Evolutionary conservation across 2,888 invertebrate species (phyloP), one percentile per base, ranked within the genome.

Genomic region (Sisyra nigra): DNA sequence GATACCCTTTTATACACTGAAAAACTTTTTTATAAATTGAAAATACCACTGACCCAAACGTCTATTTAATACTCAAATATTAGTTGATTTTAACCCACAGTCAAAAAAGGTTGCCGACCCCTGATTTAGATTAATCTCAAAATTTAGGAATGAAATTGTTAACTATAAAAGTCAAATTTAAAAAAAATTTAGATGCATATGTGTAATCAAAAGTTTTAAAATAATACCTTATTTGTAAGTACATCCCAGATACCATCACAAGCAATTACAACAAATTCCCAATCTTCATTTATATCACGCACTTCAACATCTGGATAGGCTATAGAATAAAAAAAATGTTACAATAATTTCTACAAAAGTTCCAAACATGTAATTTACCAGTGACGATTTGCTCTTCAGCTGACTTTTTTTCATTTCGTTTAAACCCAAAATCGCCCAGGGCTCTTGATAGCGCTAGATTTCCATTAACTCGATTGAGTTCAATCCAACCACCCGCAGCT

Each of bases 211-310:
- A 24, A 14, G 3, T 5, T 31, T 11, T 10, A 5, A 31, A 45
- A 52, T 55, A n/a, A 53, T 53, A 74, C 76, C 66, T 88, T 82
- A 62, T 89, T 96, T 40, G 80, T 85, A 70, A 98, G 72, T 17
- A 97, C 97, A 62, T 98, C 98, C 97, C 98, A 98, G 52, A 98
- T 97, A 18, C 98, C 98, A 61, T 98, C 98, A 61, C 97, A 98
- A 0, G 97, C 98, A 52, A 98, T 68, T 31, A 98, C 76, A 44
- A 97, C 72, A 60, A 98, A 98, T 67, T 98, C 96, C 81, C 91
- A 91, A 48, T 93, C 88, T n/a, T 80, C 72, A 34, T 74, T 82
- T 49, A 97, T 65, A 46, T 79, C 74, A 48, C 80, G 75, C 37
- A 78, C 76, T 60, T 84, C 80, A 3, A 97, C 84, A 58, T 97